These are phyloP conservation scores for Exocentrus adspersus DNA, from an alignment of 2,888 invertebrate species.

Conservation along the genomic window DNA sequence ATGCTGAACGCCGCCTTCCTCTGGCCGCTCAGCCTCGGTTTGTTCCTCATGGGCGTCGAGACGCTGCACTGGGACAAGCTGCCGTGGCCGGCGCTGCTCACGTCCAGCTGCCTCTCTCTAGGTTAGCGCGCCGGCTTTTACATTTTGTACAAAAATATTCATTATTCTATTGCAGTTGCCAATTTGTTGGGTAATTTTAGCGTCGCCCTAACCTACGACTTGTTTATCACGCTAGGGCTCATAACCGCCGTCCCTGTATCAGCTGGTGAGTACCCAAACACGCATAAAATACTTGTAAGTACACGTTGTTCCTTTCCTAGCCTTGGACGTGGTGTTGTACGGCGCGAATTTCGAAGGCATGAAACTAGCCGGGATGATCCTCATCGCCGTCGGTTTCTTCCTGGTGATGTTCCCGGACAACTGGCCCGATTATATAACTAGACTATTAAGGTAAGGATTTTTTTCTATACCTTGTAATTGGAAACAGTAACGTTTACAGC, in stretches of 20 bases:
- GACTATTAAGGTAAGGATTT: slow-evolving; percentile 84
- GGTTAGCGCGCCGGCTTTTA: slow-evolving; percentile 65
- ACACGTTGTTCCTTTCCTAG: slow-evolving; percentile 64
- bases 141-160: too few relatives aligned
- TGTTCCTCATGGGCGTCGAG: slow-evolving; percentile 89
- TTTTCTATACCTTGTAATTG: too few relatives aligned
- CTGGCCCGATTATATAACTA: slow-evolving; percentile 95
- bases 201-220: slow-evolving; percentile 90
- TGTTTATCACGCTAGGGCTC: slow-evolving; percentile 93
- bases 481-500: slow-evolving; percentile 23
- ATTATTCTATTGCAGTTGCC: slow-evolving; percentile 74
- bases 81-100: slow-evolving; percentile 88
- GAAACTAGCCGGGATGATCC: slow-evolving; percentile 93
- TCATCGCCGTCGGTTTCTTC: slow-evolving; percentile 91
- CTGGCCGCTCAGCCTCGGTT: slow-evolving; percentile 90
- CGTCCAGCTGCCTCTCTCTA: slow-evolving; percentile 82
- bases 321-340: slow-evolving; percentile 86
- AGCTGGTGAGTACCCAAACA: slow-evolving; percentile 81
- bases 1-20: slow-evolving; percentile 86
- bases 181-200: slow-evolving; percentile 95
- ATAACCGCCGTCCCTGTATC: slow-evolving; percentile 95
- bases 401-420: slow-evolving; percentile 95
- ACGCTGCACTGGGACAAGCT: slow-evolving; percentile 82
- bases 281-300: too few relatives aligned
- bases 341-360: slow-evolving; percentile 90